phyloP scores from a whole-genome alignment of 2,888 invertebrate species.

The Hydriomena furcata region DNA sequence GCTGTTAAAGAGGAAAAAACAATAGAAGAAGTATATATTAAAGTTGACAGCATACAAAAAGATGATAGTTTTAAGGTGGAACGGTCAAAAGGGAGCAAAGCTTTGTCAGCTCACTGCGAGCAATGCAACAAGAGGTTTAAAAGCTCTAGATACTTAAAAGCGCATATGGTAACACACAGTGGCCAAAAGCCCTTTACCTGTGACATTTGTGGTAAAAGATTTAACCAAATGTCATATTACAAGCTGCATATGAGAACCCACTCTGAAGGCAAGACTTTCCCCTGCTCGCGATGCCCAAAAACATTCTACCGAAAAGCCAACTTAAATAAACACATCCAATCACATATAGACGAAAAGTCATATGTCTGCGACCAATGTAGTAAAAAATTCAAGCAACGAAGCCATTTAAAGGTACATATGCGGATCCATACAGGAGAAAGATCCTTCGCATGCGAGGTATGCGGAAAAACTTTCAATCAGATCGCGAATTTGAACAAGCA shows the following conservation, averaged over 20 bases:
- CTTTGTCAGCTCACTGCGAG: background rate
- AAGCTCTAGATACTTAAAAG: conserved; percentile 2
- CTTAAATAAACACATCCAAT: conserved; percentile 7
- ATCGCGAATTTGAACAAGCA: conserved; percentile 16
- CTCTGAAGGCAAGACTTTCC: background rate
- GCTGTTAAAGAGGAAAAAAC: conserved; percentile 5
- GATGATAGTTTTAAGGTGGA: background rate
- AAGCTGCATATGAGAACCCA: conserved; percentile 2
- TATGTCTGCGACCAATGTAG: conserved; percentile 13
- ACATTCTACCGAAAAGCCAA: conserved; percentile 5
- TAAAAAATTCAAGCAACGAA: conserved; percentile 12
- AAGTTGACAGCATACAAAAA: background rate
- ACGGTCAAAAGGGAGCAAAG: no score
- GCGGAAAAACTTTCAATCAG: conserved; percentile 15
- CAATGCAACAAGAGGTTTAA: conserved; percentile 7
- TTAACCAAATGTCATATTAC: background rate
- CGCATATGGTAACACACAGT: conserved; percentile 5
- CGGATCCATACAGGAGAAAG: conserved; percentile 13
- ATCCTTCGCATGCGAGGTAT: conserved; percentile 10
- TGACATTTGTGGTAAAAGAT: conserved; percentile 1
- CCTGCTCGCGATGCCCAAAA: conserved; percentile 4
- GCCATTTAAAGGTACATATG: conserved; percentile 12
- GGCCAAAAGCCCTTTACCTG: background rate
- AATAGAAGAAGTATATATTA: conserved; percentile 2
- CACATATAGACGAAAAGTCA: conserved; percentile 4